Percentiles rank a stretch among this genome's conserved stretches.
phyloP scores from a whole-genome alignment of 2,797 vertebrate genomes.

The Tenualosa thibaudeaui region DNA sequence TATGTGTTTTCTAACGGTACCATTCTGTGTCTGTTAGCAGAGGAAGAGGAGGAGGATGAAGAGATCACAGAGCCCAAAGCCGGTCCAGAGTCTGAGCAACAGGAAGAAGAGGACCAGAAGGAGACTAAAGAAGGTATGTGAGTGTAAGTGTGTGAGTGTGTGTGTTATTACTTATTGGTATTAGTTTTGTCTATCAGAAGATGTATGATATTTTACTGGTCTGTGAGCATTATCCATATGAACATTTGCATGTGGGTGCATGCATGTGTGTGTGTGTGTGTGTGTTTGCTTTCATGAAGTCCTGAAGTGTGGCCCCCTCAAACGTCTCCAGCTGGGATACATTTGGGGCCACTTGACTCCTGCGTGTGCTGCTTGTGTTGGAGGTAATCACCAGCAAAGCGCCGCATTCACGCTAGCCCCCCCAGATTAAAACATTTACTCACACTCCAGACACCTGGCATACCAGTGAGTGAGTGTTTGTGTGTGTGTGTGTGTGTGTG shows the following conservation, averaged over 20 bases:
- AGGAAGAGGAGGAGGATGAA: conserved; percentile 93
- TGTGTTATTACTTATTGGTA: neutral
- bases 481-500: conserved; percentile 5
- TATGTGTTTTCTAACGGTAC: neutral
- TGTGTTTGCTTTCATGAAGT: neutral
- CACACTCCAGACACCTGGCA: conserved; percentile 11
- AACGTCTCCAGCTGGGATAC: conserved; percentile 38
- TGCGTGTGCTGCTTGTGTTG: neutral
- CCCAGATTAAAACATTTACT: conserved; percentile 17
- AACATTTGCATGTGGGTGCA: neutral
- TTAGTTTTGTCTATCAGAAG: neutral
- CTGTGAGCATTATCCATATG: neutral
- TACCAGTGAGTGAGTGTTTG: neutral
- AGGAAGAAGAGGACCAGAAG: conserved; percentile 85
- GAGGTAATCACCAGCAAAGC: conserved; percentile 3
- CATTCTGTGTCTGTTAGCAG: conserved; percentile 61
- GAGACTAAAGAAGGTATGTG: conserved; percentile 85
- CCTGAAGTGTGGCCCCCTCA: neutral
- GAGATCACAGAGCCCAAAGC: conserved; percentile 86
- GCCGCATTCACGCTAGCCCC: neutral
- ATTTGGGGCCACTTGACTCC: conserved; percentile 29
- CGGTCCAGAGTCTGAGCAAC: conserved; percentile 81
- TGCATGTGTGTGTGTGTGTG: neutral
- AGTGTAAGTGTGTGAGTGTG: neutral
- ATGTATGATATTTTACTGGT: neutral